phyloP scores from a whole-genome alignment of 2,113 vertebrate genomes.

The Atrichornis clamosus region DNA sequence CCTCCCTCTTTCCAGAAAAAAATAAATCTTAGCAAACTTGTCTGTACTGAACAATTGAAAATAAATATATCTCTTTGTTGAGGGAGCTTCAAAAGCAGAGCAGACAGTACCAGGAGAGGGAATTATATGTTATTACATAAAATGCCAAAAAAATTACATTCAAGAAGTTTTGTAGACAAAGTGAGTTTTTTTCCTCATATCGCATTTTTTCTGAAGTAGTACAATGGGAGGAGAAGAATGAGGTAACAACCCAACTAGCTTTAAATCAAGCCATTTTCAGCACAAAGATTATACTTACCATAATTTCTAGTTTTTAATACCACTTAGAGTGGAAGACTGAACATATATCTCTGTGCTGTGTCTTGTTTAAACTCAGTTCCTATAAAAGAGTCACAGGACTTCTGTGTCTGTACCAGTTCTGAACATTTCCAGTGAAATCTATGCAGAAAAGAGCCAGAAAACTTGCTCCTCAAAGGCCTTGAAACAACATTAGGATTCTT shows the following conservation, averaged over 20 bases:
- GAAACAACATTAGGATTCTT: not conserved
- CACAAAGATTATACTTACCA: not conserved
- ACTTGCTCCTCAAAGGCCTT: not conserved
- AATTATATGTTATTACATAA: not conserved
- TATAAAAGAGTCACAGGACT: not conserved
- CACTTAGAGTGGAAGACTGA: not conserved
- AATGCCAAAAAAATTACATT: not conserved
- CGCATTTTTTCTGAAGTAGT: not conserved
- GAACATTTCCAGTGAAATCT: not conserved
- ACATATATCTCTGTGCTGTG: not conserved
- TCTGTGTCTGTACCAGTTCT: not conserved
- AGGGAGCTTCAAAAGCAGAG: not conserved
- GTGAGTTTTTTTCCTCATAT: not conserved
- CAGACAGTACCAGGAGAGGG: not conserved
- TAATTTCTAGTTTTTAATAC: not conserved
- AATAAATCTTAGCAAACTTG: not conserved
- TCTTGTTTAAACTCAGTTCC: not conserved
- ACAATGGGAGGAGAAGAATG: not conserved
- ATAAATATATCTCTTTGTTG: not conserved
- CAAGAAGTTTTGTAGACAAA: not conserved
- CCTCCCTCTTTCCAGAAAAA: not conserved
- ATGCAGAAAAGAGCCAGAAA: not conserved
- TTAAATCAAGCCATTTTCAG: not conserved
- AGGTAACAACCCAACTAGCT: not conserved
- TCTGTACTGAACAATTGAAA: not conserved